A percentile compares a stretch with the other conserved stretches of the same genome.
Evolutionary conservation across 2,888 invertebrate genomes (phyloP).

Genomic region (Andrena chrysosceles): DNA sequence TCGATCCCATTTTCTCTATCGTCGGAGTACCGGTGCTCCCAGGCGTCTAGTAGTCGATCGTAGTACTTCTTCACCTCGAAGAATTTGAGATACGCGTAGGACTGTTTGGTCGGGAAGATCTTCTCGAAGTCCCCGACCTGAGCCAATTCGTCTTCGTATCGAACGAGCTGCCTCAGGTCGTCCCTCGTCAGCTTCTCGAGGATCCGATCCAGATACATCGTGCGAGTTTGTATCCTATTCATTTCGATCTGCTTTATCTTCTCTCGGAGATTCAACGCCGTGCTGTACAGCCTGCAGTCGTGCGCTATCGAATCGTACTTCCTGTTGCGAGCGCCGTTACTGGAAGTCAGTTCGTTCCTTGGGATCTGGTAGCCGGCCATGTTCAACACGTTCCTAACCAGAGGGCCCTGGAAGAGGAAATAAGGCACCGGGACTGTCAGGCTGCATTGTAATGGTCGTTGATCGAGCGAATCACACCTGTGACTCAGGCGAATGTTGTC

Average conservation of each 20-base stretch:
- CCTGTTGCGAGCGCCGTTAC: not conserved
- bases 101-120: slow-evolving; percentile 30
- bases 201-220: slow-evolving; percentile 34
- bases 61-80: slow-evolving; percentile 47
- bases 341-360: slow-evolving; percentile 7
- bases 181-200: slow-evolving; percentile 39
- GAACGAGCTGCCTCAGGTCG: slow-evolving; percentile 47
- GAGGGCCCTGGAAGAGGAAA: slow-evolving; percentile 27
- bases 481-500: slow-evolving; percentile 22
- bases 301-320: slow-evolving; percentile 46
- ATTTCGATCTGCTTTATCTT: slow-evolving; percentile 48
- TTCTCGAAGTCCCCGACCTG: slow-evolving; percentile 40
- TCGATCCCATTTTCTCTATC: slow-evolving; percentile 88
- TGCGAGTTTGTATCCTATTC: slow-evolving; percentile 28
- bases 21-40: slow-evolving; percentile 68
- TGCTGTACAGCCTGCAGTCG: slow-evolving; percentile 38
- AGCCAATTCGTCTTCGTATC: slow-evolving; percentile 51
- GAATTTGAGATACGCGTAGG: slow-evolving; percentile 32
- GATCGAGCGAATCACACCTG: slow-evolving; percentile 9
- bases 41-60: slow-evolving; percentile 51
- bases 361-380: slow-evolving; percentile 52
- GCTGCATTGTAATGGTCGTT: not conserved
- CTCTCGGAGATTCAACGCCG: slow-evolving; percentile 7
- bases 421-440: not conserved
- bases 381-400: slow-evolving; percentile 44